A percentile compares a stretch with the other conserved stretches of the same genome.
Evolutionary conservation across 2,888 invertebrate genomes (phyloP).

Genomic region (Synergus itoensis): DNA sequence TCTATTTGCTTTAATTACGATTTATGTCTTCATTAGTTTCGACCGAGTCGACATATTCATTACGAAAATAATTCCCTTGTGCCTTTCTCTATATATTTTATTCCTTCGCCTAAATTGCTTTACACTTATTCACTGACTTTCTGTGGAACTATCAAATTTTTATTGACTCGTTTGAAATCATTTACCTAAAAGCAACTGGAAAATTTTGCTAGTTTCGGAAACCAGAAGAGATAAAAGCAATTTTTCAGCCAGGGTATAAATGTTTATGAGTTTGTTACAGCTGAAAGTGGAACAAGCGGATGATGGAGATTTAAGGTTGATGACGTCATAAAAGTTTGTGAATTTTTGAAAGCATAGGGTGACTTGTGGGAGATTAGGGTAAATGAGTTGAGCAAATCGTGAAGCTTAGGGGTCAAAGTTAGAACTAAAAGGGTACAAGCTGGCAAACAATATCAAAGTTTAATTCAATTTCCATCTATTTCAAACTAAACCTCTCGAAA

Average conservation of each 20-base stretch:
- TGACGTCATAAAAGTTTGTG: conserved; percentile 1
- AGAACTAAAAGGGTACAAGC: not conserved
- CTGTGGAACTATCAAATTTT: not conserved
- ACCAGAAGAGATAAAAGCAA: not conserved
- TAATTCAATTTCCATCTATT: not conserved
- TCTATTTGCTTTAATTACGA: not conserved
- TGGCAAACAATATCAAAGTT: not conserved
- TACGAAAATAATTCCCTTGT: not conserved
- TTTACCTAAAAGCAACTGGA: not conserved
- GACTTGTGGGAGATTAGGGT: not conserved
- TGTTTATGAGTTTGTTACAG: not conserved
- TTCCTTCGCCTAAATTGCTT: not conserved
- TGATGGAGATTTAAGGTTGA: not conserved
- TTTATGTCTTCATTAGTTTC: not conserved
- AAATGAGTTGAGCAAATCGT: not conserved
- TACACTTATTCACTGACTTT: not conserved
- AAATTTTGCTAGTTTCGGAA: not conserved
- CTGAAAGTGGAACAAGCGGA: not conserved
- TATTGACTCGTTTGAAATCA: not conserved
- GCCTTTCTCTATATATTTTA: not conserved
- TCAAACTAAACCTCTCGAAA: not conserved
- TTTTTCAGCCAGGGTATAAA: not conserved
- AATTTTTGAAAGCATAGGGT: not conserved
- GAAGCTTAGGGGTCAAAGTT: not conserved
- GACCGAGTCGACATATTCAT: not conserved